Base-by-base conservation (phyloP, 2,113 vertebrate genomes). In the Pomatostomus ruficeps region DNA sequence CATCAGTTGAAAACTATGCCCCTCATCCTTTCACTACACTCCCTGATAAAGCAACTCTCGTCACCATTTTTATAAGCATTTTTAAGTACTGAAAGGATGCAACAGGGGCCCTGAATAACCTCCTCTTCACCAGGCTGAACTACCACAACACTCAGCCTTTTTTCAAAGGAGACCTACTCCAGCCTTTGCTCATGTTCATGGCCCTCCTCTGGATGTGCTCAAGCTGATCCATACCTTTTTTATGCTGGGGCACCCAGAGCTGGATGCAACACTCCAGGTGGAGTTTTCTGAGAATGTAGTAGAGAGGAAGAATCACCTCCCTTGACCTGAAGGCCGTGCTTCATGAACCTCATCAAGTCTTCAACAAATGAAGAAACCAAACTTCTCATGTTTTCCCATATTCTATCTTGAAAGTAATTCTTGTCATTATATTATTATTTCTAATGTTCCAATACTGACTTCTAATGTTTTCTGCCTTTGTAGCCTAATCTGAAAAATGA, bases 201-300 rank as follows among this genome's bases (percentile, higher is more conserved):
- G 12, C 11, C 4, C 18, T 43, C 22, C 21, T 45, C 57, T 55
- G 57, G 51, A 49, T 18, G 5, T 7, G 3, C 21, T 65, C 7
- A 6, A 49, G 35, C 15, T 43, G 7, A n/a, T 46, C 25, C 6
- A 13, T 38, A 31, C 63, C 11, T 23, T 52, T 58, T 48, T 54
- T 52, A 4, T 23, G 21, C 28, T 63, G 38, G 7, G 4, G 18
- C 3, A 5, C 33, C 10, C 26, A 55, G 16, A 42, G 14, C 22
- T 84, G 24, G 15, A 13, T 13, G 23, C 43, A 65, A 14, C 14
- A 55, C 7, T 70, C 19, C 6, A 49, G 18, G 13, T 5, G 3
- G 7, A 14, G 21, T 45, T 55, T 49, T 28, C 35, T 1, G 0
- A 52, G 5, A 52, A 31, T 9, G 4, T 9, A 70, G 20, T 1